Evolutionary conservation across 2,888 invertebrate species (phyloP).

Genomic region (Diabrotica balteata): DNA sequence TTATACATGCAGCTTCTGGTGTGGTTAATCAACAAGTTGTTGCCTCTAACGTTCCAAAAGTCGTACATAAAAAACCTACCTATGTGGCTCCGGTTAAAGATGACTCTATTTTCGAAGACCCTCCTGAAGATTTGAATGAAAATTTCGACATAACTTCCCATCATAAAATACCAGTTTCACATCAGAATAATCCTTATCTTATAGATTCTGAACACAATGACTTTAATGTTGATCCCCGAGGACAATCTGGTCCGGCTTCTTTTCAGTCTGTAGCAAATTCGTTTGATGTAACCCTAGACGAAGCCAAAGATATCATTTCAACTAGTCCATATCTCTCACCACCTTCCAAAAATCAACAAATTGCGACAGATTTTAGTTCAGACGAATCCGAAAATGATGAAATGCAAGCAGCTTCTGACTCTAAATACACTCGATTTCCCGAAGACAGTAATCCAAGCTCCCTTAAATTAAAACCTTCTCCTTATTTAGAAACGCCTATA

Average conservation of each 20-base stretch:
- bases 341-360: neutral
- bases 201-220: neutral
- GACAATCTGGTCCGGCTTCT: neutral
- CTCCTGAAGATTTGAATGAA: conserved; percentile 29
- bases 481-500: conserved; percentile 13
- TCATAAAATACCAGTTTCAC: conserved; percentile 1
- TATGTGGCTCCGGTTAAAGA: neutral
- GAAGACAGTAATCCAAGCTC: neutral
- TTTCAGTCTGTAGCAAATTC: neutral
- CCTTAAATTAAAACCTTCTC: neutral
- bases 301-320: neutral
- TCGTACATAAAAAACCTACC: neutral
- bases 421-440: neutral
- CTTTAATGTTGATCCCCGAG: neutral
- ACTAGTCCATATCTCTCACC: neutral
- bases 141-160: conserved; percentile 21
- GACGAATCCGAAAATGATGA: neutral
- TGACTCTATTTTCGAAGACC: conserved; percentile 37
- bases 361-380: neutral
- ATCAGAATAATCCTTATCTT: neutral
- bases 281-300: neutral
- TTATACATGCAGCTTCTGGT: conserved; percentile 18
- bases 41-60: neutral
- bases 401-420: neutral
- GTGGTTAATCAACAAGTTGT: conserved; percentile 14